Conservation (phyloP, 92 coral and sea anemone species). For the Paragorgia papillata region DNA sequence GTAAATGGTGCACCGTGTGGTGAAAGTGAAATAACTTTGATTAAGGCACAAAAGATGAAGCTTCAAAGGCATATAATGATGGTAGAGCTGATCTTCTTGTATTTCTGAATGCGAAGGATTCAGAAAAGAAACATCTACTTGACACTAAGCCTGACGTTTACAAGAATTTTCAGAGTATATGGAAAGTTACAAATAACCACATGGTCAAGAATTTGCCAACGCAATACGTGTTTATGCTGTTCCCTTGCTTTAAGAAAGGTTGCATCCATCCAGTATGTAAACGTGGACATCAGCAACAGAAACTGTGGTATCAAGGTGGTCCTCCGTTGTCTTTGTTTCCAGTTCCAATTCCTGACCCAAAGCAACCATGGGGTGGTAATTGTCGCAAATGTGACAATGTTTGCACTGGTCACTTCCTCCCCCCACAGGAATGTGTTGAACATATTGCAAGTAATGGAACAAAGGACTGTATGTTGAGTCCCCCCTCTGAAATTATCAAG, state of each 20-base stretch:
- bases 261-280: too few relatives aligned
- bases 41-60: slow-evolving; percentile 44
- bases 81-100: slow-evolving; percentile 28
- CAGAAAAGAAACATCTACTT: slow-evolving; percentile 38
- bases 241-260: too few relatives aligned
- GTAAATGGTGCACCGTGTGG: slow-evolving; percentile 57
- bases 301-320: background rate
- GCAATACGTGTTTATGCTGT: too few relatives aligned
- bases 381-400: background rate
- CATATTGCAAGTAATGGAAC: background rate
- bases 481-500: background rate
- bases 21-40: slow-evolving; percentile 35
- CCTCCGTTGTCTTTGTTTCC: background rate
- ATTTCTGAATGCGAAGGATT: slow-evolving; percentile 27
- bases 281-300: too few relatives aligned
- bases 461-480: slow-evolving; percentile 1
- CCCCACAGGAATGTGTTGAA: background rate
- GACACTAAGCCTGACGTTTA: slow-evolving; percentile 27
- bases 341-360: background rate
- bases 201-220: background rate
- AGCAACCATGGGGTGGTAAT: background rate
- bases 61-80: slow-evolving; percentile 27
- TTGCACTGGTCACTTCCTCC: too few relatives aligned
- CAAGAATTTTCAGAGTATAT: slow-evolving; percentile 34
- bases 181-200: slow-evolving; percentile 46